Percentiles rank a stretch among this genome's conserved stretches.
phyloP scores from a whole-genome alignment of 2,797 vertebrate species.

The Morelia viridis region DNA sequence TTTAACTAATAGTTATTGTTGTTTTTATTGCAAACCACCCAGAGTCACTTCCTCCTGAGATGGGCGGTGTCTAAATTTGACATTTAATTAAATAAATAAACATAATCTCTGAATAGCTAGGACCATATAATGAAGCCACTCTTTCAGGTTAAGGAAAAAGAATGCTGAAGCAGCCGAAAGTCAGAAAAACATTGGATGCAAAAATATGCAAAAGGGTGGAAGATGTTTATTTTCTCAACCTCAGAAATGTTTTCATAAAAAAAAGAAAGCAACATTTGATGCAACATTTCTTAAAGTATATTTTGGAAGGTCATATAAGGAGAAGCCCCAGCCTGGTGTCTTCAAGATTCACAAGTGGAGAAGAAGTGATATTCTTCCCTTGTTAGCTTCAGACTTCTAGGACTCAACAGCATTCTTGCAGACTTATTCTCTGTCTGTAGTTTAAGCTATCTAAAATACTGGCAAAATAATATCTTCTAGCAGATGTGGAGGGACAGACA shows the following conservation, averaged over 20 bases:
- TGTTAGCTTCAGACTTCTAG: background rate
- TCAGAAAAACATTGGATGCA: too few species aligned
- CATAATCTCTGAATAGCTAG: background rate
- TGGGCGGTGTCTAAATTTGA: too few species aligned
- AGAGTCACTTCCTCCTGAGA: too few species aligned
- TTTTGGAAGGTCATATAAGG: too few species aligned
- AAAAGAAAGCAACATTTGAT: background rate
- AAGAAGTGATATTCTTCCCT: background rate
- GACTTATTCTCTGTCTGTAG: too few species aligned
- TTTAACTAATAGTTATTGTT: too few species aligned
- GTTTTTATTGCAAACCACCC: too few species aligned
- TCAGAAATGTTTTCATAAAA: background rate
- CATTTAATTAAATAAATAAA: background rate
- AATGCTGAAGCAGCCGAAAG: background rate
- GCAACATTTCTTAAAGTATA: background rate
- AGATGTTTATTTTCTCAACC: background rate
- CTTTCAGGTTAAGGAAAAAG: background rate
- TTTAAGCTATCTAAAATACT: background rate
- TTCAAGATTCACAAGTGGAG: background rate
- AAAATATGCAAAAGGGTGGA: background rate
- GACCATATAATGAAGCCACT: background rate
- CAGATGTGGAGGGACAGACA: background rate
- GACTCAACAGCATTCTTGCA: background rate
- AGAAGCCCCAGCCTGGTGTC: background rate
- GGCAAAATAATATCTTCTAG: background rate